A percentile compares a stretch with the other conserved stretches of the same genome.
phyloP scores from a whole-genome alignment of 1,140 invertebrate genomes.

The Nebria ingens region DNA sequence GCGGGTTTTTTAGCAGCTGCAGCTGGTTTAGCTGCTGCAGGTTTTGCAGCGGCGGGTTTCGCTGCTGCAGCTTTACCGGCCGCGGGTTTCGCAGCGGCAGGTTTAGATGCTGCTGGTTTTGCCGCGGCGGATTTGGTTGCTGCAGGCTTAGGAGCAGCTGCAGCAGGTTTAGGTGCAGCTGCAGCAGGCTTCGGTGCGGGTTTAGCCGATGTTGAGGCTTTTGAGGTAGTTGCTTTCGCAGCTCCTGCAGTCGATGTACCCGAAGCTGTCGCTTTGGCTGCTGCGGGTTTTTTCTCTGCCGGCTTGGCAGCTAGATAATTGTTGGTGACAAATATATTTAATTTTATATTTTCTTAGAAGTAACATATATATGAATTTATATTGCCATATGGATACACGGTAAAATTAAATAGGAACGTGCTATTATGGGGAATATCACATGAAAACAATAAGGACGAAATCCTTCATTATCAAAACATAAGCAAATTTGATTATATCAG shows the following conservation, averaged over 20 bases:
- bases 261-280: constrained; percentile 30
- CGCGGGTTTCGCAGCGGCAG: constrained; percentile 19
- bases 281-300: constrained; percentile 47
- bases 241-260: constrained; percentile 28
- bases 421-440: too few relatives aligned
- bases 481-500: constrained; percentile 16
- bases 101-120: constrained; percentile 22
- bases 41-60: constrained; percentile 19
- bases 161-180: constrained; percentile 37
- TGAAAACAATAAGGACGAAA: too few relatives aligned
- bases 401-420: too few relatives aligned
- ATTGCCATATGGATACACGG: too few relatives aligned
- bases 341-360: too few relatives aligned
- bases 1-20: constrained; percentile 26
- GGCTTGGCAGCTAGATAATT: constrained; percentile 43
- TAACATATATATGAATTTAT: constrained; percentile 17
- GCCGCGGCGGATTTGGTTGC: constrained; percentile 27
- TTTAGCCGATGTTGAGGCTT: constrained; percentile 30
- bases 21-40: constrained; percentile 25
- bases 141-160: constrained; percentile 20
- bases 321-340: constrained; percentile 12
- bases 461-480: constrained; percentile 10
- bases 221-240: constrained; percentile 28
- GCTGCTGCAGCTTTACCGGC: constrained; percentile 20
- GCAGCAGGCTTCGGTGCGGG: constrained; percentile 37